These are phyloP conservation scores for Orthosia gracilis DNA, from an alignment of 2,888 invertebrate genomes.

Conservation along the genomic window DNA sequence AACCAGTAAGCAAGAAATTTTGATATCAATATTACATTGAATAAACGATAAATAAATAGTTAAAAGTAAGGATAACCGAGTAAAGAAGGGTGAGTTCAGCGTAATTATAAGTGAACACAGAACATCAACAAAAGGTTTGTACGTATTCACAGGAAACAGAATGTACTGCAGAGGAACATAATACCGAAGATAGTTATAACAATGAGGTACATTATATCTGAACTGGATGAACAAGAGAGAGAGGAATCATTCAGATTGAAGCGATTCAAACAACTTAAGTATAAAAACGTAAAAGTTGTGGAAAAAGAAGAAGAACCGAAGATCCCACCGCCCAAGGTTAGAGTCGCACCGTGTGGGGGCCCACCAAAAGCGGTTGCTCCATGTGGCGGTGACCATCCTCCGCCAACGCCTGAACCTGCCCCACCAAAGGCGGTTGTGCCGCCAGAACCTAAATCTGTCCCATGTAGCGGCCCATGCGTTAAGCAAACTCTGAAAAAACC, in stretches of 20 bases:
- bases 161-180: slow-evolving; percentile 62
- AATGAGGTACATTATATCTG: not conserved
- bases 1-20: not conserved
- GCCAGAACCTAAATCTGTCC: too few species aligned
- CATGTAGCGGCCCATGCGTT: too few species aligned
- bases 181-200: slow-evolving; percentile 11
- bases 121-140: slow-evolving; percentile 58
- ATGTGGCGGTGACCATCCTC: too few species aligned
- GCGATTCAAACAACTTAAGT: slow-evolving; percentile 36
- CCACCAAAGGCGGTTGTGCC: too few species aligned
- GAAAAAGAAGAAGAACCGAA: not conserved
- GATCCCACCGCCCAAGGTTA: not conserved
- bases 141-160: slow-evolving; percentile 73
- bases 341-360: not conserved
- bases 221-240: slow-evolving; percentile 54
- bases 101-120: slow-evolving; percentile 8
- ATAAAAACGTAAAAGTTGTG: slow-evolving; percentile 2
- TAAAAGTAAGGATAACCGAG: not conserved
- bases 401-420: too few species aligned
- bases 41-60: not conserved
- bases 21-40: too few species aligned
- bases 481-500: too few species aligned
- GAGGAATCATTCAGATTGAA: slow-evolving; percentile 31
- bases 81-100: slow-evolving; percentile 30
- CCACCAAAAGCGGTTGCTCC: too few species aligned